phyloP scores from a whole-genome alignment of 2,888 invertebrate genomes.

The Anthrax anthrax region DNA sequence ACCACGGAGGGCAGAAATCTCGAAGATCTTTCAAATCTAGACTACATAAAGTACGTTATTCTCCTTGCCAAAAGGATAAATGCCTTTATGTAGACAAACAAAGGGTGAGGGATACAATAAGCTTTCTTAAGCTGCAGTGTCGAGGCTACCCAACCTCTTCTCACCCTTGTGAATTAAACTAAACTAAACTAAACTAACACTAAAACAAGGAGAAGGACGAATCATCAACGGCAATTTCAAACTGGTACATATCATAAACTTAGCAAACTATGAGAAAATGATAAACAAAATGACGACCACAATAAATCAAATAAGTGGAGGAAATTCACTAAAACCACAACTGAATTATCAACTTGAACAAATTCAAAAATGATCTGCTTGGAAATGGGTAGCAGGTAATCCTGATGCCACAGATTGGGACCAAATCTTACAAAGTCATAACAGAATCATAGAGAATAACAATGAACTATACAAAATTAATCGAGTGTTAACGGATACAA shows the following conservation, averaged over 20 bases:
- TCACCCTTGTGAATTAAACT: too few species aligned
- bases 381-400: neutral
- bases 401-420: neutral
- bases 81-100: too few species aligned
- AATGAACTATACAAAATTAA: neutral
- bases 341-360: neutral
- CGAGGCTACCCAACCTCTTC: too few species aligned
- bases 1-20: too few species aligned
- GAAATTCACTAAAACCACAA: neutral
- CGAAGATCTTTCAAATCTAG: too few species aligned
- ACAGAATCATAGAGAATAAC: neutral
- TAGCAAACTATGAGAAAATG: neutral
- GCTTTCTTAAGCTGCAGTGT: too few species aligned
- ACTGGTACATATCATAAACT: neutral
- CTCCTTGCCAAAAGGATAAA: too few species aligned
- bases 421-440: neutral
- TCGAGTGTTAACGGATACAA: neutral
- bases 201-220: too few species aligned
- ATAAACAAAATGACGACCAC: neutral
- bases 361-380: neutral
- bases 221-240: neutral
- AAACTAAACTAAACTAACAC: too few species aligned
- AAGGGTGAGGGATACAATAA: too few species aligned
- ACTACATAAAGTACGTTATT: too few species aligned
- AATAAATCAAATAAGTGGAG: too few species aligned